Evolutionary conservation across 2,797 vertebrate genomes (phyloP).

Genomic region (Gadopsis marmoratus): DNA sequence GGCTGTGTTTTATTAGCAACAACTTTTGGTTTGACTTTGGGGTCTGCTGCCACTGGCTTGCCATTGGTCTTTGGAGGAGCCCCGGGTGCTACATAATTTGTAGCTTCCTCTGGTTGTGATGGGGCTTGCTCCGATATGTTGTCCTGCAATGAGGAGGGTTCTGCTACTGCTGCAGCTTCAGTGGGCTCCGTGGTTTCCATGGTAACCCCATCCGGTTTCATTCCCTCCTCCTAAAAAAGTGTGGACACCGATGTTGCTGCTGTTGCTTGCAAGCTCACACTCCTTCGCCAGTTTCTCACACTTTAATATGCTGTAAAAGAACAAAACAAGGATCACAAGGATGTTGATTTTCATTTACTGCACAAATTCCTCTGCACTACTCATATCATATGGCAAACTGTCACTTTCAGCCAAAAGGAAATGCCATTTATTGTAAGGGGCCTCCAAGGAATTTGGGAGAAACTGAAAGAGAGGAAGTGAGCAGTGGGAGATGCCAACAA

Average conservation of each 20-base stretch:
- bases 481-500: slow-evolving; percentile 37
- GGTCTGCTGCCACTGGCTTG: slow-evolving; percentile 50
- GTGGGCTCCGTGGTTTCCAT: slow-evolving; percentile 80
- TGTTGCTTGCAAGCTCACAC: slow-evolving; percentile 17
- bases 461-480: slow-evolving; percentile 70
- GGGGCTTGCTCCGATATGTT: slow-evolving; percentile 39
- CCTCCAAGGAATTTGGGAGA: slow-evolving; percentile 55
- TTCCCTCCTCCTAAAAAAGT: slow-evolving; percentile 62
- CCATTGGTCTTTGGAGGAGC: slow-evolving; percentile 55
- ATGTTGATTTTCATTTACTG: neutral
- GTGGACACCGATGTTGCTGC: slow-evolving; percentile 8
- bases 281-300: slow-evolving; percentile 25
- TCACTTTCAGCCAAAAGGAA: slow-evolving; percentile 49
- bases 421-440: slow-evolving; percentile 52
- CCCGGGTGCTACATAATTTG: slow-evolving; percentile 40
- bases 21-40: slow-evolving; percentile 73
- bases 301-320: slow-evolving; percentile 55
- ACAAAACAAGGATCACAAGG: slow-evolving; percentile 10
- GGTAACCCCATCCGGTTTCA: slow-evolving; percentile 87
- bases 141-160: slow-evolving; percentile 60
- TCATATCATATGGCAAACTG: slow-evolving; percentile 28
- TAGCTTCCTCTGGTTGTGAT: slow-evolving; percentile 47
- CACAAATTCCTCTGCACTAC: neutral
- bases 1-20: slow-evolving; percentile 33
- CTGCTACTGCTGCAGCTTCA: slow-evolving; percentile 69